These are phyloP conservation scores for Heliocidaris erythrogramma DNA, from an alignment of 35 echinoderm and acorn worm species.

Conservation along the genomic window DNA sequence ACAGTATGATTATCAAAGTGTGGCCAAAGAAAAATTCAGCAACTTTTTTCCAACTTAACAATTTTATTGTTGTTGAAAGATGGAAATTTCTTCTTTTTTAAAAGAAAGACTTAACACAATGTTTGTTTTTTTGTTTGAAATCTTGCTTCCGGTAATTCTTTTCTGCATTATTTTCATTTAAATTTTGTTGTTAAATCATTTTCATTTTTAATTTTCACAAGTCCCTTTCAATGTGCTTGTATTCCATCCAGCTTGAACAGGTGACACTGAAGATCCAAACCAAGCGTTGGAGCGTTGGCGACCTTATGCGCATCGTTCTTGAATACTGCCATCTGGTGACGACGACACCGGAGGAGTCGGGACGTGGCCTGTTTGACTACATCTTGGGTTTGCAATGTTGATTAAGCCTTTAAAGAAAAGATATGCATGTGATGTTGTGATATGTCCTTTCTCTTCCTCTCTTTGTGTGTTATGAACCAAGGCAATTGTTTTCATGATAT, in stretches of 20 bases:
- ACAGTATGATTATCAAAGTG: no score
- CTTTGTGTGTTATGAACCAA: not conserved
- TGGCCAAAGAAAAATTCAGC: no score
- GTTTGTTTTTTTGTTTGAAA: no score
- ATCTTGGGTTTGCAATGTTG: slow-evolving; percentile 50
- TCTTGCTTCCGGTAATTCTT: no score
- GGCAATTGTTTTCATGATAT: not conserved
- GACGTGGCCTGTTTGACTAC: slow-evolving; percentile 16
- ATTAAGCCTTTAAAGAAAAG: not conserved
- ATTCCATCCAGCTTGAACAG: slow-evolving; percentile 28
- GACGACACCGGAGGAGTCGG: not conserved
- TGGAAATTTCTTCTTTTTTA: no score
- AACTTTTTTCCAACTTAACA: no score
- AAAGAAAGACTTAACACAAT: no score
- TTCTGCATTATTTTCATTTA: no score
- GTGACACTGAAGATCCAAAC: slow-evolving; percentile 39
- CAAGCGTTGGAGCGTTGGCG: slow-evolving; percentile 31
- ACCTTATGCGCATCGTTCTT: not conserved
- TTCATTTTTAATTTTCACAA: no score
- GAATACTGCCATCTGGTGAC: slow-evolving; percentile 43
- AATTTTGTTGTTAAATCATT: no score
- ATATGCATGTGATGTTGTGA: slow-evolving; percentile 7
- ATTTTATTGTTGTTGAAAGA: no score
- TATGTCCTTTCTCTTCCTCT: not conserved
- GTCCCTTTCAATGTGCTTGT: not conserved